phyloP scores from a whole-genome alignment of 2,888 invertebrate species.

The Leucophenga montana region DNA sequence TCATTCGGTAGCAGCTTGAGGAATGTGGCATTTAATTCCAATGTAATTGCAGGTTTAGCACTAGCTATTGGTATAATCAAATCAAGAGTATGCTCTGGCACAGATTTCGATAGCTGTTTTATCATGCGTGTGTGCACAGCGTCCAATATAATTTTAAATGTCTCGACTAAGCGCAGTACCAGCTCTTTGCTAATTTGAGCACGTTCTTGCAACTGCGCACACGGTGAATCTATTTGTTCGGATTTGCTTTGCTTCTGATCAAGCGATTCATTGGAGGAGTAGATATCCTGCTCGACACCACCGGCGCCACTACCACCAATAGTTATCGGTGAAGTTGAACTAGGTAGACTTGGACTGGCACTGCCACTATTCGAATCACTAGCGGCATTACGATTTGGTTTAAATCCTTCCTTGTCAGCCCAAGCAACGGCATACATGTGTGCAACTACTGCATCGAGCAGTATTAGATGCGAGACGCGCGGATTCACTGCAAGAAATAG shows the following conservation, averaged over 20 bases:
- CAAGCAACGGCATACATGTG: slow-evolving; percentile 72
- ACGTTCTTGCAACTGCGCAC: slow-evolving; percentile 53
- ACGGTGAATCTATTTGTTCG: slow-evolving; percentile 40
- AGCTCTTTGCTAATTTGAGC: slow-evolving; percentile 64
- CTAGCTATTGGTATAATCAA: slow-evolving; percentile 70
- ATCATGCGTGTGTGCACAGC: slow-evolving; percentile 69
- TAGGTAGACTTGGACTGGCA: slow-evolving; percentile 39
- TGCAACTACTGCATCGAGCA: slow-evolving; percentile 70
- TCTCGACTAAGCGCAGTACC: slow-evolving; percentile 65
- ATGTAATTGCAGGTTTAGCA: slow-evolving; percentile 66
- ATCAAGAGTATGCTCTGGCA: slow-evolving; percentile 67
- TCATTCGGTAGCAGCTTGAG: slow-evolving; percentile 69
- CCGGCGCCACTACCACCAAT: slow-evolving; percentile 36
- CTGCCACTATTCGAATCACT: slow-evolving; percentile 49
- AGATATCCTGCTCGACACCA: slow-evolving; percentile 55
- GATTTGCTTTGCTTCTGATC: slow-evolving; percentile 57
- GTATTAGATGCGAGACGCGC: slow-evolving; percentile 69
- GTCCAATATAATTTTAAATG: slow-evolving; percentile 64
- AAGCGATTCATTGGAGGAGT: slow-evolving; percentile 59
- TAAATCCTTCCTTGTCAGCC: slow-evolving; percentile 70
- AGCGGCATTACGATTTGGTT: slow-evolving; percentile 55
- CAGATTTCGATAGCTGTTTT: slow-evolving; percentile 65
- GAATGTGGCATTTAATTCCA: slow-evolving; percentile 70
- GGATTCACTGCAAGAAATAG: slow-evolving; percentile 56
- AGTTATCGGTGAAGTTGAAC: slow-evolving; percentile 41